Percentiles rank a stretch among this genome's conserved stretches.
Conservation (phyloP, 1,140 invertebrate genomes). For the Rhopalosiphum padi region DNA sequence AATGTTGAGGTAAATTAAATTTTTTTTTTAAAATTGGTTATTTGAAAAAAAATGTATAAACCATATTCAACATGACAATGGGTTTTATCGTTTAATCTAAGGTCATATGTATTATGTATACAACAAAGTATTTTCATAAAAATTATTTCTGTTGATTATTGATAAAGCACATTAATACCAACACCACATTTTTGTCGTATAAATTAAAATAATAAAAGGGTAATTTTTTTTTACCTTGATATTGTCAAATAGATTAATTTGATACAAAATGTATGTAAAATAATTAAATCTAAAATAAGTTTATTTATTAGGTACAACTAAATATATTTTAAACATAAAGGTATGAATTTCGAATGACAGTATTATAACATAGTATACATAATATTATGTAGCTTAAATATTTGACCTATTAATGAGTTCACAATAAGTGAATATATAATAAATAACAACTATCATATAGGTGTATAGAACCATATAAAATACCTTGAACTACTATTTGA, state of each 20-base stretch:
- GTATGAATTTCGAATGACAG: background rate
- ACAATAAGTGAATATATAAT: background rate
- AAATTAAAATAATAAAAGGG: conserved; percentile 3
- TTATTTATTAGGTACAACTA: background rate
- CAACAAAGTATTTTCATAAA: background rate
- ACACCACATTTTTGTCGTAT: background rate
- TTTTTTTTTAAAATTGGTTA: background rate
- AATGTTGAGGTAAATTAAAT: background rate
- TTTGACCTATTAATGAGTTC: background rate
- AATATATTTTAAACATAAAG: background rate
- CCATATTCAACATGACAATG: background rate
- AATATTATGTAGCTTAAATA: background rate
- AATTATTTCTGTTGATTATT: conserved; percentile 21
- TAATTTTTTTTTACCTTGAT: background rate
- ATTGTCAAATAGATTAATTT: background rate
- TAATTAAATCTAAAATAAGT: background rate
- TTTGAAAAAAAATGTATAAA: background rate
- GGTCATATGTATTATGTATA: background rate
- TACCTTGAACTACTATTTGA: conserved; percentile 4
- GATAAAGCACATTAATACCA: conserved; percentile 17
- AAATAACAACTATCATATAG: background rate
- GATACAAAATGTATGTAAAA: background rate
- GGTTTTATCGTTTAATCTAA: background rate
- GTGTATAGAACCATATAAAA: background rate
- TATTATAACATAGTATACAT: background rate